phyloP scores from a whole-genome alignment of 2,888 invertebrate species.

The Tortrix viridana region DNA sequence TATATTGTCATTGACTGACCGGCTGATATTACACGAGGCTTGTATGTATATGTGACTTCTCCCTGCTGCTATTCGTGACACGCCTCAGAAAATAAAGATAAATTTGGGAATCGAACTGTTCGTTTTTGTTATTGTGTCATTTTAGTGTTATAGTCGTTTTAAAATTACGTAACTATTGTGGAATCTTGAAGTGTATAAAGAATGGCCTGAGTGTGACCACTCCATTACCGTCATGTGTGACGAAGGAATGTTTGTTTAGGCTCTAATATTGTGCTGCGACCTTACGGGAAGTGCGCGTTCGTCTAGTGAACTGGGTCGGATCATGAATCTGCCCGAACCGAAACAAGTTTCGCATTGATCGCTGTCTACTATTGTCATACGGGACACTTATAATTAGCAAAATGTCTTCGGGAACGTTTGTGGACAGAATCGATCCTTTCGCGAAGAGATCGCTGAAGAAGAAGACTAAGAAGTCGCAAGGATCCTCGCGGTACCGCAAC shows the following conservation, averaged over 20 bases:
- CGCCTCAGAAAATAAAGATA: conserved; percentile 84
- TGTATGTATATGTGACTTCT: conserved; percentile 85
- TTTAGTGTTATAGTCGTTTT: conserved; percentile 79
- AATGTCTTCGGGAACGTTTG: conserved; percentile 94
- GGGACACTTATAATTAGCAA: conserved; percentile 81
- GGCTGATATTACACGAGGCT: conserved; percentile 85
- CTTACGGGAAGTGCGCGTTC: conserved; percentile 79
- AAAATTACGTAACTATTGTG: conserved; percentile 85
- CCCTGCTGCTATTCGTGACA: conserved; percentile 84
- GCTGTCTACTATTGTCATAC: conserved; percentile 79
- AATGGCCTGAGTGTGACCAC: conserved; percentile 84
- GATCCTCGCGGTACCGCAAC: conserved; percentile 98
- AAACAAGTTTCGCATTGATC: conserved; percentile 81
- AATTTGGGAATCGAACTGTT: conserved; percentile 81
- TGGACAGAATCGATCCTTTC: conserved; percentile 99
- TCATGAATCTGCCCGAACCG: conserved; percentile 81
- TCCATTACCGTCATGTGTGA: conserved; percentile 84
- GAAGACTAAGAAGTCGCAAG: conserved; percentile 99
- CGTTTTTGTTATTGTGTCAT: conserved; percentile 80
- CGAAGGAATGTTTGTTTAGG: conserved; percentile 85
- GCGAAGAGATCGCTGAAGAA: conserved; percentile 98
- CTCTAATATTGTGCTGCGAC: conserved; percentile 80
- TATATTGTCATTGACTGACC: conserved; percentile 84
- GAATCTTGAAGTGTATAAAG: conserved; percentile 82
- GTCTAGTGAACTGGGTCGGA: conserved; percentile 77